Base-by-base conservation (phyloP, 2,888 invertebrate genomes). In the Caenorhabditis wallacei region DNA sequence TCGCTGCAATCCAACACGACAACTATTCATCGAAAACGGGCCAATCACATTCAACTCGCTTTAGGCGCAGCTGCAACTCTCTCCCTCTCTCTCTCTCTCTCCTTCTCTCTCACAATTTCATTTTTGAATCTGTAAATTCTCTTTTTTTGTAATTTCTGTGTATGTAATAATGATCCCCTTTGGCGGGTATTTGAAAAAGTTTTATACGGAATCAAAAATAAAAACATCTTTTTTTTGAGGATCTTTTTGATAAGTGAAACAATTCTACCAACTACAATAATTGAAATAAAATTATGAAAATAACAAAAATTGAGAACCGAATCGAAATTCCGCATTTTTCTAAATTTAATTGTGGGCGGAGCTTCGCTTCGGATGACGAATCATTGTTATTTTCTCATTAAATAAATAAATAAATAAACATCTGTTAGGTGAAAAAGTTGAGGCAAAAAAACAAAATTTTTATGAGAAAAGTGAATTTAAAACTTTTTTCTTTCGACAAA, bases 401-500 rank as follows among this genome's bases (percentile, higher is more conserved):
- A 30, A 30, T 8, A 30, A 30, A 30, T 30, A 30, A 30, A 56
- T 18, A 43, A 43, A 37, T 18, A 57, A 71, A 22, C 22, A 22
- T 46, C 43, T 30, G 57, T 40, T n/a, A 68, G 8, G 1, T 64
- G 26, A 64, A 26, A 46, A n/a, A 30, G 22, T 43, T 20, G 18
- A 40, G 22, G 18, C 22, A 18, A 16, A 56, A 18, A 46, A 57
- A 20, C 35, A 56, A 48, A 57, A 70, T 70, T 70, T 69, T 57
- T 56, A 35, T 63, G 56, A 61, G 46, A 64, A 56, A 40, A 46
- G 48, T 26, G 1, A 40, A 53, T 13, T 71, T 64, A 79, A 18
- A 79, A 56, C 13, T 61, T 63, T 68, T 61, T 83, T 69, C 80
- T 37, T 46, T 87, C 87, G 66, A 87, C 82, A 64, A 82, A 84